Evolutionary conservation across 2,797 vertebrate genomes (phyloP).

Genomic region (Cyclopterus lumpus): DNA sequence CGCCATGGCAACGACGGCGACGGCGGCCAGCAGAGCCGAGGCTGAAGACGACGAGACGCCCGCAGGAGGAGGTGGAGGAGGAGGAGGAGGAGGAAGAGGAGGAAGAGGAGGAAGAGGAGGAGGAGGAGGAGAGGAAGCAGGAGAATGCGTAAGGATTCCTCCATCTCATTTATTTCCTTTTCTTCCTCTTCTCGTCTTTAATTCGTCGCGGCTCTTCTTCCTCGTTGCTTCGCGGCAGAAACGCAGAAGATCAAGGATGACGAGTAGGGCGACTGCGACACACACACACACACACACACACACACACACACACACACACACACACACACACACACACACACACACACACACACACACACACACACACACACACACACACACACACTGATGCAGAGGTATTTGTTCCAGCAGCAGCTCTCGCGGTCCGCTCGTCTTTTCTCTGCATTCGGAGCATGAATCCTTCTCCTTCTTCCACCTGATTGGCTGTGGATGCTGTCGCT

Average conservation of each 20-base stretch:
- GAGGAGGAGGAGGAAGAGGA: constrained; percentile 67
- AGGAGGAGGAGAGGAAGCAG: constrained; percentile 70
- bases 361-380: constrained; percentile 57
- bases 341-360: no score
- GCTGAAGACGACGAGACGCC: constrained; percentile 78
- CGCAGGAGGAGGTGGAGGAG: constrained; percentile 65
- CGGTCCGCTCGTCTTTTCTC: constrained; percentile 23
- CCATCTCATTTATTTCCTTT: constrained; percentile 14
- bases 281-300: constrained; percentile 43
- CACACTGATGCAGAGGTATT: constrained; percentile 70
- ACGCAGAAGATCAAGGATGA: constrained; percentile 53
- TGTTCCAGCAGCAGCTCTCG: constrained; percentile 46
- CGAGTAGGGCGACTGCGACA: constrained; percentile 69
- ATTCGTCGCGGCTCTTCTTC: constrained; percentile 4
- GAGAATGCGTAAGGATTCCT: constrained; percentile 85
- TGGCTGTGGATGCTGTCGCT: constrained; percentile 36
- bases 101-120: constrained; percentile 68
- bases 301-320: no score
- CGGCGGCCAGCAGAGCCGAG: constrained; percentile 83
- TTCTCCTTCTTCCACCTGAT: constrained; percentile 64
- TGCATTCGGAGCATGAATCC: constrained; percentile 66
- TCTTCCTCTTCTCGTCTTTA: neutral
- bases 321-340: no score
- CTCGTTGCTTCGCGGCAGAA: constrained; percentile 9
- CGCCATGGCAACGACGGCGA: constrained; percentile 86